These are phyloP conservation scores for Holothuria scabra DNA, from an alignment of 53 echinoderm and acorn worm genomes.

Conservation along the genomic window DNA sequence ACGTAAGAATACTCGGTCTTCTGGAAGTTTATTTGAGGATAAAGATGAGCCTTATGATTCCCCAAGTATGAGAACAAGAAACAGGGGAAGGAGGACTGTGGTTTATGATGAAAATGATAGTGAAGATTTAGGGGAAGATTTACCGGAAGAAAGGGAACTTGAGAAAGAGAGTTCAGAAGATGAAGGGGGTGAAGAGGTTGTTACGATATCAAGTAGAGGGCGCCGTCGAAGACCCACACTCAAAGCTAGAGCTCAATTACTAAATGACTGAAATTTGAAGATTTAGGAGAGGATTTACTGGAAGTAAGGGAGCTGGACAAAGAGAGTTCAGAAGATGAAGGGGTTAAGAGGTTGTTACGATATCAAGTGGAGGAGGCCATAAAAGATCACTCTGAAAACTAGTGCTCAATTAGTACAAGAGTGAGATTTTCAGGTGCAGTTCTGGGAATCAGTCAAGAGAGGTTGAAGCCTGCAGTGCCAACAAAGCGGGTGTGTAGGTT, in stretches of 20 bases:
- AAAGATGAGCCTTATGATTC: conserved; percentile 22
- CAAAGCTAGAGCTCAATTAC: conserved; percentile 61
- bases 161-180: conserved; percentile 61
- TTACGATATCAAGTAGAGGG: conserved; percentile 81
- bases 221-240: conserved; percentile 68
- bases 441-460: no score
- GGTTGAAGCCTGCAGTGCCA: no score
- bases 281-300: no score
- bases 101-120: conserved; percentile 59
- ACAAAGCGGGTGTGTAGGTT: no score
- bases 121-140: conserved; percentile 30
- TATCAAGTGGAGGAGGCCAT: no score
- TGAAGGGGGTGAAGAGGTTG: conserved; percentile 54
- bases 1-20: neutral
- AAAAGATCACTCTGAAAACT: no score
- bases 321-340: no score
- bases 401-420: no score
- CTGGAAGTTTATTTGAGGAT: neutral
- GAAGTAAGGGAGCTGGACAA: no score
- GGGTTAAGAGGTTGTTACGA: no score
- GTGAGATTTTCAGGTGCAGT: no score
- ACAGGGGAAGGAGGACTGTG: conserved; percentile 73
- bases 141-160: conserved; percentile 51
- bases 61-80: conserved; percentile 65
- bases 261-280: no score